Conservation (phyloP, 2,888 invertebrate genomes). For the Apamea anceps region DNA sequence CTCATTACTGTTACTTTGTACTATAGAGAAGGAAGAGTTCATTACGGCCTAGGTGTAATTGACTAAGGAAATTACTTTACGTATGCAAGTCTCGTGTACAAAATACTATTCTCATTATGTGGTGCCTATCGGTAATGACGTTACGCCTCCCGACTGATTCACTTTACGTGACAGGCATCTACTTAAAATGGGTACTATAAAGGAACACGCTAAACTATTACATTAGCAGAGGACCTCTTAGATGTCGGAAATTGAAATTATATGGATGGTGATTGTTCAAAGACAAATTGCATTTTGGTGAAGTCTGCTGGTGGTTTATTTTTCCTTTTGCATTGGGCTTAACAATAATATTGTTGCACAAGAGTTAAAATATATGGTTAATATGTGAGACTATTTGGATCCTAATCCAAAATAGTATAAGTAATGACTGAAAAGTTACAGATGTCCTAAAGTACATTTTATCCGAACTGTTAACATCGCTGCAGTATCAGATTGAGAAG, state of each 20-base stretch:
- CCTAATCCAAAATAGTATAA: neutral
- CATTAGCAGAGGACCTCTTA: constrained; percentile 22
- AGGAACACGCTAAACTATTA: constrained; percentile 49
- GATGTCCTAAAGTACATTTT: neutral
- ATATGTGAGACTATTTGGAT: neutral
- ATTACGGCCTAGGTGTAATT: constrained; percentile 65
- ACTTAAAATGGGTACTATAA: constrained; percentile 50
- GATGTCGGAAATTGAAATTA: constrained; percentile 23
- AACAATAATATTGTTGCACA: neutral
- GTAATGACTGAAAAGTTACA: neutral
- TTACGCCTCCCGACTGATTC: constrained; percentile 71
- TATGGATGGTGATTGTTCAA: constrained; percentile 15
- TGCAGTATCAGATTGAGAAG: neutral
- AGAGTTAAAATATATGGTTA: neutral
- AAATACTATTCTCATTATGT: constrained; percentile 73
- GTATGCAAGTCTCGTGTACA: constrained; percentile 75
- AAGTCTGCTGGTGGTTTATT: neutral
- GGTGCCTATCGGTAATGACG: constrained; percentile 72
- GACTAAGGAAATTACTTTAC: constrained; percentile 74
- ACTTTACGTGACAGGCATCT: constrained; percentile 68
- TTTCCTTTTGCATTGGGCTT: neutral
- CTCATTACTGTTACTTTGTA: constrained; percentile 27
- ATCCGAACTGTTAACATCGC: neutral
- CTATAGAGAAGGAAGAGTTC: constrained; percentile 35
- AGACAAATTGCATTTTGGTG: constrained; percentile 14